A percentile compares a stretch with the other conserved stretches of the same genome.
These are phyloP conservation scores for Euproctis similis DNA, from an alignment of 2,888 invertebrate genomes.

Conservation along the genomic window DNA sequence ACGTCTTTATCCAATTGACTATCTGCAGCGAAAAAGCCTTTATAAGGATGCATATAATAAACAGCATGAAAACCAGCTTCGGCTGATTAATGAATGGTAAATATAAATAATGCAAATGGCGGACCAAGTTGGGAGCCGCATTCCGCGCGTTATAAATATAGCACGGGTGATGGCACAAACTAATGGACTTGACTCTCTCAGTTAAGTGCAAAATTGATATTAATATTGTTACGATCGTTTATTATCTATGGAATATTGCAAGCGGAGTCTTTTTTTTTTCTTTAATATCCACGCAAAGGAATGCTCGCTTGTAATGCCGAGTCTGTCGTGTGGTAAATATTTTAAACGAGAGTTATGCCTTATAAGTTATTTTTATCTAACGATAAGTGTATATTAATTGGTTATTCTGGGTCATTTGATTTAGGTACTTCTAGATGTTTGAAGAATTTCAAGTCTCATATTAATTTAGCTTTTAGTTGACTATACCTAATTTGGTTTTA, in stretches of 20 bases:
- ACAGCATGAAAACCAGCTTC: slow-evolving; percentile 14
- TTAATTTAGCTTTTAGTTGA: no score
- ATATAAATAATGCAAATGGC: slow-evolving; percentile 27
- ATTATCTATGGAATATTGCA: no score
- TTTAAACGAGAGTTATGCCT: no score
- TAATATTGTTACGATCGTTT: slow-evolving; percentile 21
- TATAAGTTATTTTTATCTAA: no score
- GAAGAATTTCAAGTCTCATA: no score
- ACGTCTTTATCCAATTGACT: neutral
- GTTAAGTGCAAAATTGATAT: slow-evolving; percentile 19
- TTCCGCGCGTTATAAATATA: slow-evolving; percentile 27
- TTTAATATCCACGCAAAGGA: slow-evolving; percentile 1
- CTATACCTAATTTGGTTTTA: no score
- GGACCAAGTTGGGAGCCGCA: slow-evolving; percentile 23
- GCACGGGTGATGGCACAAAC: slow-evolving; percentile 2
- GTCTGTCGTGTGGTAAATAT: no score
- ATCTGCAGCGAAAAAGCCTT: neutral
- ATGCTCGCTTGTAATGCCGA: slow-evolving; percentile 2
- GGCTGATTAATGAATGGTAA: slow-evolving; percentile 32
- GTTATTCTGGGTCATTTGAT: no score
- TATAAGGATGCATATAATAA: slow-evolving; percentile 3
- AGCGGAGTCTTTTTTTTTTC: no score
- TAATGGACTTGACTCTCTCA: slow-evolving; percentile 4
- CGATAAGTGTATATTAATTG: no score
- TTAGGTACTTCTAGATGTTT: no score